A percentile compares a stretch with the other conserved stretches of the same genome.
Evolutionary conservation across 2,888 invertebrate genomes (phyloP).

Genomic region (Nomada ferruginata): DNA sequence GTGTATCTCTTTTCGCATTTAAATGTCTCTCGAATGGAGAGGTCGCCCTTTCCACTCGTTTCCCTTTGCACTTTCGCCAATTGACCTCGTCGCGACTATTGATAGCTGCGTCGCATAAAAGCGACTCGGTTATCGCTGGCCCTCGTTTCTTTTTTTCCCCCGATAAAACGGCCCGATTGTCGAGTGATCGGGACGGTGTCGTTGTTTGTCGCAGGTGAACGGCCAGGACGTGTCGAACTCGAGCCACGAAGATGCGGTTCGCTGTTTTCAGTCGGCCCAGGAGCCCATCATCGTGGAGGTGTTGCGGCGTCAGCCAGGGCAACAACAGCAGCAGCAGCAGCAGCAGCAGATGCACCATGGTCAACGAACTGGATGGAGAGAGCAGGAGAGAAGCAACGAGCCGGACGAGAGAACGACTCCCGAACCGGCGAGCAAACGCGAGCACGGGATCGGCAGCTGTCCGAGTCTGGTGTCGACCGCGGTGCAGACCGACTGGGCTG

Average conservation of each 20-base stretch:
- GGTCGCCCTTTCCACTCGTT: background rate
- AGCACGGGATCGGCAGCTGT: background rate
- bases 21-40: conserved; percentile 4
- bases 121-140: background rate
- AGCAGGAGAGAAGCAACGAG: conserved; percentile 26
- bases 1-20: conserved; percentile 25
- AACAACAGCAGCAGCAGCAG: conserved; percentile 16
- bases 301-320: conserved; percentile 83
- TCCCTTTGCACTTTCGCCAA: conserved; percentile 24
- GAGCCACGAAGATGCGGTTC: conserved; percentile 87
- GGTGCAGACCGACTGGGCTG: conserved; percentile 86
- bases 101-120: conserved; percentile 3
- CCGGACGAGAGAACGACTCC: conserved; percentile 22
- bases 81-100: conserved; percentile 51
- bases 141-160: background rate
- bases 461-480: conserved; percentile 82
- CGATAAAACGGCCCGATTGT: background rate
- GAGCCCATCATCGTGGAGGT: conserved; percentile 88
- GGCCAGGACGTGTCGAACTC: conserved; percentile 87
- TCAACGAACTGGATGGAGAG: conserved; percentile 32
- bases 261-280: conserved; percentile 86
- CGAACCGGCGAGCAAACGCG: conserved; percentile 10
- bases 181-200: too few species aligned
- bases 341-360: conserved; percentile 5
- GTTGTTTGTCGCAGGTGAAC: conserved; percentile 85